A percentile compares a stretch with the other conserved stretches of the same genome.
Evolutionary conservation across 2,797 vertebrate species (phyloP).

Genomic region (Pipistrellus kuhlii): DNA sequence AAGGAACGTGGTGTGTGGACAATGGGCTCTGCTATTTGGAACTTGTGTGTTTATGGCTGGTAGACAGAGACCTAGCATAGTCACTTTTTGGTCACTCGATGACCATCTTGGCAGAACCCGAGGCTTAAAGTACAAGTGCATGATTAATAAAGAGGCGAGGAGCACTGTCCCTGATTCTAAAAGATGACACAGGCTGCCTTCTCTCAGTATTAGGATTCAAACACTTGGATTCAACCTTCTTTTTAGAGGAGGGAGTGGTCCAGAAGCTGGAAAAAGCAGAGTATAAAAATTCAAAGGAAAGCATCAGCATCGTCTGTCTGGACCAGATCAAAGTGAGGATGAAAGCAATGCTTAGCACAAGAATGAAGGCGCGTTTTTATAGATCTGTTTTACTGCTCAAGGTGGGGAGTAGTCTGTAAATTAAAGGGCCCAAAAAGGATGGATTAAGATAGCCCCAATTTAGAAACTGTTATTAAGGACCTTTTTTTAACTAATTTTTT

Average conservation of each 20-base stretch:
- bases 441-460: not conserved
- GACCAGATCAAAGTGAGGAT: conserved; percentile 54
- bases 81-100: not conserved
- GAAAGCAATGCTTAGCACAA: conserved; percentile 9
- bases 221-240: not conserved
- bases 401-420: conserved; percentile 11
- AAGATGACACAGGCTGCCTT: not conserved
- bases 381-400: conserved; percentile 49
- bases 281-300: conserved; percentile 37
- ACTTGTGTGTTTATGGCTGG: not conserved
- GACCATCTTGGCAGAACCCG: not conserved
- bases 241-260: not conserved
- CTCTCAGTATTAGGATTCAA: not conserved
- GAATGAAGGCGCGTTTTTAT: conserved; percentile 27
- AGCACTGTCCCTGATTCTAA: not conserved
- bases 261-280: not conserved
- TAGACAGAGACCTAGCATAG: not conserved
- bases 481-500: not conserved
- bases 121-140: not conserved
- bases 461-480: conserved; percentile 40
- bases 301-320: not conserved
- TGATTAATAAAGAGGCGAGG: not conserved
- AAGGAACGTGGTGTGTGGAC: not conserved
- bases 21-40: not conserved
- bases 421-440: conserved; percentile 63